These are phyloP conservation scores for Xiphorhynchus erythropygius DNA, from an alignment of 2,797 vertebrate species.

Conservation along the genomic window DNA sequence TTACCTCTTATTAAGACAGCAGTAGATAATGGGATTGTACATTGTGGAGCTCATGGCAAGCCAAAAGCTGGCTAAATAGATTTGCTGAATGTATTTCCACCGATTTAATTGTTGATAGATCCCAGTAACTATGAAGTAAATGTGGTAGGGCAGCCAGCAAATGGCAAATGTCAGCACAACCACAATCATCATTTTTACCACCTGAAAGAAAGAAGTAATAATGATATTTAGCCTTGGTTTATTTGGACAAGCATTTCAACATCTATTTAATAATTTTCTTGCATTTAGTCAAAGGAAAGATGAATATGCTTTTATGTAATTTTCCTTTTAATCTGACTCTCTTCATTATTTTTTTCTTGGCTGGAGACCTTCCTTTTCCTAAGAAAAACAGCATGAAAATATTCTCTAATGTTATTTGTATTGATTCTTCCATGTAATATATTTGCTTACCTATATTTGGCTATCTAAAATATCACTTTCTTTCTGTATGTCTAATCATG, in stretches of 20 bases:
- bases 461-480: background rate
- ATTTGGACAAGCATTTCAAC: background rate
- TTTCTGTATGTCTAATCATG: background rate
- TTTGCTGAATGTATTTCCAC: conserved; percentile 96
- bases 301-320: background rate
- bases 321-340: background rate
- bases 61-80: conserved; percentile 94
- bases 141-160: conserved; percentile 96
- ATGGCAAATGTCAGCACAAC: conserved; percentile 94
- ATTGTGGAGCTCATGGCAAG: conserved; percentile 98
- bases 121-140: conserved; percentile 91
- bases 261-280: background rate
- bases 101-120: conserved; percentile 83
- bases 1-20: conserved; percentile 98
- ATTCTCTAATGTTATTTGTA: background rate
- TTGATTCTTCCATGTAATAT: background rate
- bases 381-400: background rate
- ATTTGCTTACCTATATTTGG: background rate
- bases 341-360: background rate
- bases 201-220: conserved; percentile 76
- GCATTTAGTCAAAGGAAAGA: background rate
- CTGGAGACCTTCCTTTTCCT: background rate
- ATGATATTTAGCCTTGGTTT: background rate
- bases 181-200: conserved; percentile 99
- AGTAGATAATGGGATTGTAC: conserved; percentile 99